A percentile compares a stretch with the other conserved stretches of the same genome.
Evolutionary conservation across 2,888 invertebrate species (phyloP).

Genomic region (Achlya flavicornis): DNA sequence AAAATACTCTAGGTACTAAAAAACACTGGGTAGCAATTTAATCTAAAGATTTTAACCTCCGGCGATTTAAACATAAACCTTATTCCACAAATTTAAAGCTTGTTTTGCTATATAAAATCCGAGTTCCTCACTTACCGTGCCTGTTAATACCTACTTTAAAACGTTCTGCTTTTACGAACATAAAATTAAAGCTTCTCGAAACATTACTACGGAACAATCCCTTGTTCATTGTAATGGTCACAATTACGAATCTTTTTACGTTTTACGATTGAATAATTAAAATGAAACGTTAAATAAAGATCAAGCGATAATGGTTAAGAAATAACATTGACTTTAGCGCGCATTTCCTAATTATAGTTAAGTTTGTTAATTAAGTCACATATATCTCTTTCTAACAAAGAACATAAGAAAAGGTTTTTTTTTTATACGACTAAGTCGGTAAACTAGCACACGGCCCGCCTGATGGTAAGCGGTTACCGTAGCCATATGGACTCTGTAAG

Average conservation of each 20-base stretch:
- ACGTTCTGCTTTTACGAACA: conserved; percentile 1
- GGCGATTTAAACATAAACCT: background rate
- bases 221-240: conserved; percentile 1
- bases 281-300: conserved; percentile 1
- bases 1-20: no score
- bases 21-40: no score
- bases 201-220: background rate
- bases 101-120: background rate
- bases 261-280: background rate
- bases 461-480: no score
- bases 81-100: background rate
- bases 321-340: background rate
- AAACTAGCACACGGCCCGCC: no score
- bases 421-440: no score
- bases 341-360: no score
- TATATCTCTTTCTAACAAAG: no score
- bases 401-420: no score
- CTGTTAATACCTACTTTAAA: background rate
- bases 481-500: no score
- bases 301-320: background rate
- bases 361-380: no score
- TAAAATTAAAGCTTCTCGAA: conserved; percentile 1
- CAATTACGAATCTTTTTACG: background rate
- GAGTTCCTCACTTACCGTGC: background rate
- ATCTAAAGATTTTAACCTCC: no score